Evolutionary conservation across 2,888 invertebrate species (phyloP).

Genomic region (Penaeus monodon): DNA sequence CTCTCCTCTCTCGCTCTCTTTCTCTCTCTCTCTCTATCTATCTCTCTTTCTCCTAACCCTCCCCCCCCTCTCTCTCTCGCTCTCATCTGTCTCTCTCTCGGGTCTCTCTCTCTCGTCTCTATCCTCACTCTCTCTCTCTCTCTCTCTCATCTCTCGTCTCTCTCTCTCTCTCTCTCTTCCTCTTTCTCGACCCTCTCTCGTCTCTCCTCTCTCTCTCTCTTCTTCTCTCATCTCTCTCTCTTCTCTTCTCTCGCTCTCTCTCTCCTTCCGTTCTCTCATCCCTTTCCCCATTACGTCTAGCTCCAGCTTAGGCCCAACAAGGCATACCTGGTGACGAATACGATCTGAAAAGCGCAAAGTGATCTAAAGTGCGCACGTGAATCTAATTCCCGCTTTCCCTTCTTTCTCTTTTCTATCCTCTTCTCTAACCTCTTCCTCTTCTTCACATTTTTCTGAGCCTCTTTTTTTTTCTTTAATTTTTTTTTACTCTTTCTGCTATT

Average conservation of each 20-base stretch:
- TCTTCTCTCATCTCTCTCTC: neutral
- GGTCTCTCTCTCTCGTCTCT: slow-evolving; percentile 6
- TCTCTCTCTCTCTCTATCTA: neutral
- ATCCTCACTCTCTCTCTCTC: neutral
- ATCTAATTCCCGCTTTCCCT: no score
- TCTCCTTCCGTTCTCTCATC: no score
- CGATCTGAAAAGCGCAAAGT: no score
- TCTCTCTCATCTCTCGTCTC: neutral
- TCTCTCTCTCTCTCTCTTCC: neutral
- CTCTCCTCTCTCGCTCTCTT: neutral
- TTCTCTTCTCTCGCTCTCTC: neutral
- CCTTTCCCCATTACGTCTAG: no score
- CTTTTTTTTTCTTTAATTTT: no score
- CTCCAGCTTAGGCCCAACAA: no score
- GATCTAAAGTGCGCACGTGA: no score
- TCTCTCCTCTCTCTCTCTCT: neutral
- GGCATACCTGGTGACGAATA: no score
- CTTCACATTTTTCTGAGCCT: no score
- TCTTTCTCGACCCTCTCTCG: neutral
- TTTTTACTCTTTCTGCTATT: no score
- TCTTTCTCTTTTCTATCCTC: no score
- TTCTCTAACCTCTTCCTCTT: no score
- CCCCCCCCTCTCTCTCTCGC: neutral
- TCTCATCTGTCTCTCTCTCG: slow-evolving; percentile 1
- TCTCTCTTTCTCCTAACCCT: neutral